These are phyloP conservation scores for Dorcus parallelipipedus DNA, from an alignment of 2,888 invertebrate genomes.

Conservation along the genomic window DNA sequence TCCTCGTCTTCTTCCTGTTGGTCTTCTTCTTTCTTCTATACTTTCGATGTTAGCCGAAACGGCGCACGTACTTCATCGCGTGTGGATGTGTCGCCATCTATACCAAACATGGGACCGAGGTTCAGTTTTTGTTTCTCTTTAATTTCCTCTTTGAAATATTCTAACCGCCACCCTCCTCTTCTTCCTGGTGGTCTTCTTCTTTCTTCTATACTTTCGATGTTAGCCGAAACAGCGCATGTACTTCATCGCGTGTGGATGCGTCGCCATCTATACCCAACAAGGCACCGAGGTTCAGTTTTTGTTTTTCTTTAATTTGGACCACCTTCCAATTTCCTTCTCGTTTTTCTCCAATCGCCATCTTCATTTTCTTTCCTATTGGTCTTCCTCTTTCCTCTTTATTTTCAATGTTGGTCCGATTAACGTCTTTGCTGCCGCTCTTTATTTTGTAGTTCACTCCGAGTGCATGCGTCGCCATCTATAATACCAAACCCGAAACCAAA, in stretches of 20 bases:
- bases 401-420: slow-evolving; percentile 52
- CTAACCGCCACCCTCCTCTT: no score
- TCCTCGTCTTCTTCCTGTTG: no score
- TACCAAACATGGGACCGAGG: slow-evolving; percentile 49
- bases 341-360: slow-evolving; percentile 3
- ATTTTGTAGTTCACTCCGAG: slow-evolving; percentile 58
- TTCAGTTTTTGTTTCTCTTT: slow-evolving; percentile 10
- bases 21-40: no score
- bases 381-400: slow-evolving; percentile 54
- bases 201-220: no score
- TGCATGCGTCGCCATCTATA: slow-evolving; percentile 56
- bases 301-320: not conserved
- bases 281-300: slow-evolving; percentile 37
- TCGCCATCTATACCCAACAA: slow-evolving; percentile 52
- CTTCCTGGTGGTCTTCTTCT: no score
- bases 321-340: not conserved
- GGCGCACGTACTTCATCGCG: slow-evolving; percentile 59
- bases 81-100: slow-evolving; percentile 56
- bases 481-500: slow-evolving; percentile 46
- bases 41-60: no score
- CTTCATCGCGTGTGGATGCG: slow-evolving; percentile 56
- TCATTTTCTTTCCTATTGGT: slow-evolving; percentile 52
- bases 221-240: no score
- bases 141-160: no score
- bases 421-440: slow-evolving; percentile 51